Base-by-base conservation (phyloP, 2,797 vertebrate species). In the Melanotaenia parkinsoni region DNA sequence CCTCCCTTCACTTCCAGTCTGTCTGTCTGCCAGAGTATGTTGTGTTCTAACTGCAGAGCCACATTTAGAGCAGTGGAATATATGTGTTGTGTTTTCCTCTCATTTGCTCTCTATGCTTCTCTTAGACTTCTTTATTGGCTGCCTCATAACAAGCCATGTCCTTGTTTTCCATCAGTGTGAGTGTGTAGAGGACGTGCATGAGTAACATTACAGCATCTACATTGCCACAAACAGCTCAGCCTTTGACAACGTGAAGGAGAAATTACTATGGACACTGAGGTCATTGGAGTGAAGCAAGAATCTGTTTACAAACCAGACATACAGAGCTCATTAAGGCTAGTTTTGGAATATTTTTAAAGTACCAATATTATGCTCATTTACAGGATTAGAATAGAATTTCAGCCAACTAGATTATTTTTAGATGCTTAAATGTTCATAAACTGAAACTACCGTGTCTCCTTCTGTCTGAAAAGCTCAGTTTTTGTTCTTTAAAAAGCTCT, bases 31-130 rank as follows among this genome's bases (percentile, higher is more conserved):
- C 87, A 47, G 43, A 75, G 4, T 62, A 84, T 8, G 3, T 82
- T 86, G 72, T 87, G 58, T 81, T 84, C 88, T 85, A 87, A 89
- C 79, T 81, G 0, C 83, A 80, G 84, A 74, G 81, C 89, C 83
- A 74, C 64, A 85, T 91, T 93, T 92, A 89, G 90, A 91, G 77
- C 83, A 86, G 86, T 88, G 91, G 92, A 93, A 90, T 92, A 90
- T 89, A 87, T 92, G 93, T 90, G 91, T 91, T 83, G 85, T 84
- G 77, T 89, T 93, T 93, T 91, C 80, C 88, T 82, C 74, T 81
- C 74, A 82, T 78, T 90, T 86, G 70, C 76, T 74, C 84, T 43
- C 76, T 58, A 62, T 54, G 53, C 74, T 66, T 83, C 80, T 91
- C 87, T 90, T 66, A 90, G 89, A 75, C 73, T 43, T 88, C 91